Percentiles rank a stretch among this genome's conserved stretches.
Evolutionary conservation across 2,888 invertebrate genomes (phyloP).

Genomic region (Drosophila longiperda): DNA sequence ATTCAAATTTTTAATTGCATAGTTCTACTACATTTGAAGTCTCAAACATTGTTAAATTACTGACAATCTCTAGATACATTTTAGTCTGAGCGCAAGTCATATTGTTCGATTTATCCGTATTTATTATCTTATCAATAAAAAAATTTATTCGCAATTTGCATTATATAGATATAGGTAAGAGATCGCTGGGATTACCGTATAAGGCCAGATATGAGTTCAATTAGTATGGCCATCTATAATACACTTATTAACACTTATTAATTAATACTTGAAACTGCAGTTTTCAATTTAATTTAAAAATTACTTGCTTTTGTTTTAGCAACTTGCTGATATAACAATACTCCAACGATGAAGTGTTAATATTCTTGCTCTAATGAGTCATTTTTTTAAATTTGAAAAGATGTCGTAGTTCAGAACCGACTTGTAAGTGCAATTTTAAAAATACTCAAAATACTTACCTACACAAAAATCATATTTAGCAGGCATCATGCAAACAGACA

Average conservation of each 20-base stretch:
- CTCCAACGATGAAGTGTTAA: not conserved
- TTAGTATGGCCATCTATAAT: constrained; percentile 17
- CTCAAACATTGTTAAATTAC: not conserved
- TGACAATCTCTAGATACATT: constrained; percentile 21
- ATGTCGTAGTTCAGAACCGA: not conserved
- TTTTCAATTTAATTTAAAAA: not conserved
- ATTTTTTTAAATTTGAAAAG: constrained; percentile 19
- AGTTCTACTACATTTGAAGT: not conserved
- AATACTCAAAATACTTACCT: constrained; percentile 8
- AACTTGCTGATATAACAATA: too few species aligned
- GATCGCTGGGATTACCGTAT: constrained; percentile 7
- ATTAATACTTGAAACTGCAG: constrained; percentile 5
- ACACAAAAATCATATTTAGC: not conserved
- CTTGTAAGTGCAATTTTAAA: not conserved
- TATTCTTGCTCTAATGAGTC: constrained; percentile 21
- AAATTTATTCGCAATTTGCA: not conserved
- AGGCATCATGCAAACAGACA: not conserved
- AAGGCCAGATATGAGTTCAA: constrained; percentile 37
- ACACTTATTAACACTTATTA: too few species aligned
- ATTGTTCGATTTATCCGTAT: constrained; percentile 20
- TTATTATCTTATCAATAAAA: constrained; percentile 24
- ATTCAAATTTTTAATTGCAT: not conserved
- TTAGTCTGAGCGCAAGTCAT: not conserved
- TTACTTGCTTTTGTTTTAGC: too few species aligned
- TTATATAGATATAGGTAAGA: too few species aligned